These are phyloP conservation scores for Sceloporus tristichus DNA, from an alignment of 2,113 vertebrate genomes.

Conservation along the genomic window DNA sequence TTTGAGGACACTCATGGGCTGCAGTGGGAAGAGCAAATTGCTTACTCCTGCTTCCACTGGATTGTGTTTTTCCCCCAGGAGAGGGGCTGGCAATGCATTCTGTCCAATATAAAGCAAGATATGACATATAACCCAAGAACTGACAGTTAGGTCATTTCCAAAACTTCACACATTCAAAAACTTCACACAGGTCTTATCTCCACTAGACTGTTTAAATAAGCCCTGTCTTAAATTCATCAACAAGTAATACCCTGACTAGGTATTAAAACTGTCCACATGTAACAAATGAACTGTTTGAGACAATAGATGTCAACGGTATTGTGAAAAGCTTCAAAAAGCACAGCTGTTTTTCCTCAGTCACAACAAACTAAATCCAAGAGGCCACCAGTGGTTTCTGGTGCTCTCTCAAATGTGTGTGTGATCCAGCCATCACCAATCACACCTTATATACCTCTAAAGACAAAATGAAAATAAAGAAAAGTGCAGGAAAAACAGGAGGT, in stretches of 20 bases:
- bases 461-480: neutral
- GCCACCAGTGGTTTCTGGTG: neutral
- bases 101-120: too few species aligned
- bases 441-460: neutral
- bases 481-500: neutral
- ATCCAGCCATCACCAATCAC: neutral
- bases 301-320: neutral
- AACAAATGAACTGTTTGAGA: neutral
- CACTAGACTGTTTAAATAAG: neutral
- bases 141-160: neutral
- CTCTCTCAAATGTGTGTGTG: neutral
- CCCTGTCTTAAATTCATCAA: neutral
- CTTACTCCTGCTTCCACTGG: too few species aligned
- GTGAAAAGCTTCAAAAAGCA: too few species aligned
- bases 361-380: neutral
- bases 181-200: neutral
- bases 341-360: neutral
- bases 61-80: too few species aligned
- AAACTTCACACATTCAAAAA: neutral
- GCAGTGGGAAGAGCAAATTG: too few species aligned
- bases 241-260: neutral
- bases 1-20: too few species aligned
- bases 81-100: too few species aligned
- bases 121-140: too few species aligned
- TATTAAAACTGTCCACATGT: neutral